Conservation (phyloP, 2,888 invertebrate species). For the Drosophila quasianomalipes region DNA sequence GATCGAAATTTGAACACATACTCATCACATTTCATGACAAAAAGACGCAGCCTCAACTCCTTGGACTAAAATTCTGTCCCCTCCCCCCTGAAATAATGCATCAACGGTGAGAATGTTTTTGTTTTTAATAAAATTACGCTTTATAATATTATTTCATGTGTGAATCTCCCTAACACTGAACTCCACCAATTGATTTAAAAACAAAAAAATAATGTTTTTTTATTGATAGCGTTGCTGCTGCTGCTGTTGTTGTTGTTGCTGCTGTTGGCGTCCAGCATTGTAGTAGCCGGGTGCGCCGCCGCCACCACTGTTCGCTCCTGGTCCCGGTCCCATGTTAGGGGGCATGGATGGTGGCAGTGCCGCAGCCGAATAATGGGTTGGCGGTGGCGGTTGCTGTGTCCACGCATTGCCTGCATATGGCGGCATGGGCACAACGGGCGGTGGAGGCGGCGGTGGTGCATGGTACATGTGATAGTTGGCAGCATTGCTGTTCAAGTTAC, state of each 20-base stretch:
- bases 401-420: conserved; percentile 61
- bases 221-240: conserved; percentile 62
- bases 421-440: conserved; percentile 64
- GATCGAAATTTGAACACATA: conserved; percentile 18
- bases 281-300: conserved; percentile 48
- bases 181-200: neutral
- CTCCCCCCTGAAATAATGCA: conserved; percentile 7
- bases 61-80: conserved; percentile 4
- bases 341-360: conserved; percentile 64
- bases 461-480: conserved; percentile 71
- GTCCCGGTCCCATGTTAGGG: conserved; percentile 49
- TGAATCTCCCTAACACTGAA: conserved; percentile 16
- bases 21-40: conserved; percentile 36
- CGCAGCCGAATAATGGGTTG: conserved; percentile 53
- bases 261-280: conserved; percentile 60
- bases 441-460: conserved; percentile 80
- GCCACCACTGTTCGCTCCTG: conserved; percentile 32
- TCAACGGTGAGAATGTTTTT: conserved; percentile 54
- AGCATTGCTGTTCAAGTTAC: conserved; percentile 47
- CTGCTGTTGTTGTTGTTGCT: conserved; percentile 35
- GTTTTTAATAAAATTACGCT: conserved; percentile 75
- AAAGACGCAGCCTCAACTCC: conserved; percentile 10
- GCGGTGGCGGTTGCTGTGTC: conserved; percentile 62
- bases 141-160: conserved; percentile 64
- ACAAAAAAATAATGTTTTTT: neutral